Evolutionary conservation across 2,888 invertebrate species (phyloP), one percentile per base, ranked within the genome.

Genomic region (Limenitis arthemis): DNA sequence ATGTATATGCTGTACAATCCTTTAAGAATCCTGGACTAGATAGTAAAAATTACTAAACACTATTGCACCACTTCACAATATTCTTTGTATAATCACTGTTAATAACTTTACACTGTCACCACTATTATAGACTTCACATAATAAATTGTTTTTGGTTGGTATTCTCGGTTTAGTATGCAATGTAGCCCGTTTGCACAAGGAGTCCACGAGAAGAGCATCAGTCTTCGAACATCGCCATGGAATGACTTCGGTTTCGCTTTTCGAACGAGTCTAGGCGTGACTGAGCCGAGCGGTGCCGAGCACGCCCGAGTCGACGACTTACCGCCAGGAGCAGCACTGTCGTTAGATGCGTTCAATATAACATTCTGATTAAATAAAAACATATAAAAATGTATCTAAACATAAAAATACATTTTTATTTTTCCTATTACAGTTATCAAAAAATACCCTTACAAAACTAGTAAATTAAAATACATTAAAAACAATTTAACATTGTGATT

Each of bases 201-300:
- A 75, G 72, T 77, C 82, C 79, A 79, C 83, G 83, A 82, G 79
- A 81, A 79, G 83, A 81, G 84, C 79, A 79, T 85, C 85, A 85
- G 81, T 82, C 79, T 80, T 77, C 76, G 77, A 75, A 78, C 80
- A 80, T 84, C 79, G 83, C 80, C 81, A 79, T 81, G 82, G 80
- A 86, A 84, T 84, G 85, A 84, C 67, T 75, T 75, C 69, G 70
- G 79, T 80, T 85, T 84, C 84, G 80, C 79, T 84, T 84, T 81
- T 78, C 77, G 82, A 83, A 83, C 85, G 80, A 82, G 83, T 84
- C 82, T 84, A 85, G 85, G 85, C 85, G 85, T 85, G 85, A 85
- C 85, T 84, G 77, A 67, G 62, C 75, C 84, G 85, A 84, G 64
- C 63, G 69, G 64, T 72, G 59, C 82, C 85, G 85, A 86, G 67